Percentiles rank a stretch among this genome's conserved stretches.
Conservation (phyloP, 2,888 invertebrate genomes). For the Dasypogon diadema region DNA sequence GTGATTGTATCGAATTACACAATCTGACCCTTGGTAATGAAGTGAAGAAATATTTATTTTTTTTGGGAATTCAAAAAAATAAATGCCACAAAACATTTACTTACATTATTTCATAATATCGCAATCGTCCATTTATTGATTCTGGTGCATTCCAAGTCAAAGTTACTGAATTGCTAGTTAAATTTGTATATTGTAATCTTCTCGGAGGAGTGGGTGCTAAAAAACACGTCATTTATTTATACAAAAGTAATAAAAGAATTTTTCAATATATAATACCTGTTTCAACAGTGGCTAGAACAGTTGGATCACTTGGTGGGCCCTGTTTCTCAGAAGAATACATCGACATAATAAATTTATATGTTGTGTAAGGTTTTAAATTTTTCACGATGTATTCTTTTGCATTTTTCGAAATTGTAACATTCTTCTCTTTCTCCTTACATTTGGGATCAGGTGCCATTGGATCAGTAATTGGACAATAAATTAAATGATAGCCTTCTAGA, state of each 20-base stretch:
- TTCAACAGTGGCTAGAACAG: constrained; percentile 78
- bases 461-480: constrained; percentile 77
- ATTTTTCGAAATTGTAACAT: constrained; percentile 58
- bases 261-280: constrained; percentile 72
- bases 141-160: constrained; percentile 77
- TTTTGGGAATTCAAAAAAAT: too few relatives aligned
- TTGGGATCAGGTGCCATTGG: constrained; percentile 14
- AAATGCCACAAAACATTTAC: too few relatives aligned
- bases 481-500: constrained; percentile 80
- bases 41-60: too few relatives aligned
- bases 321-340: constrained; percentile 72
- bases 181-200: constrained; percentile 69
- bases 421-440: constrained; percentile 69
- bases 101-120: constrained; percentile 75
- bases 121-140: constrained; percentile 79
- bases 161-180: constrained; percentile 74
- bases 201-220: constrained; percentile 72
- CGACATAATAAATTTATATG: constrained; percentile 78
- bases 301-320: constrained; percentile 71
- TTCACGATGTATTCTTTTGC: constrained; percentile 71
- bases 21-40: too few relatives aligned
- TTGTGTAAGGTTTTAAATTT: constrained; percentile 79
- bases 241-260: too few relatives aligned
- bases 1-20: too few relatives aligned
- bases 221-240: too few relatives aligned